These are phyloP conservation scores for Andricus quercusramuli DNA, from an alignment of 2,888 invertebrate species.

Conservation along the genomic window DNA sequence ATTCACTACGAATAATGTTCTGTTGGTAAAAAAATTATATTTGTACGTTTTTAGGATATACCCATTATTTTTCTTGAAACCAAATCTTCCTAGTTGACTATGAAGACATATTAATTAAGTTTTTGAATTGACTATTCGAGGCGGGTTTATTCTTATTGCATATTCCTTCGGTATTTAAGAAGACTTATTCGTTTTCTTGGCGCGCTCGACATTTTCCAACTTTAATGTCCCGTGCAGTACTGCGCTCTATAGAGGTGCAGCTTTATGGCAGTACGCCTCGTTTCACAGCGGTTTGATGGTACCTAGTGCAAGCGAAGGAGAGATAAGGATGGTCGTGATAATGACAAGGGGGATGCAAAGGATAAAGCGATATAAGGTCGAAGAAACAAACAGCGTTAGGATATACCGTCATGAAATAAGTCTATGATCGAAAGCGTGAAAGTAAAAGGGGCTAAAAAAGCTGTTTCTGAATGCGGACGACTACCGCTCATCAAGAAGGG, in stretches of 20 bases:
- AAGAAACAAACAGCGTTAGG: background rate
- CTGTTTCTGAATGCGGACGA: no score
- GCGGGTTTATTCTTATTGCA: background rate
- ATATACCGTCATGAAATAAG: background rate
- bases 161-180: background rate
- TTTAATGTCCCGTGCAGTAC: background rate
- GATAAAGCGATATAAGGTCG: background rate
- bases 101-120: background rate
- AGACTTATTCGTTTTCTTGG: background rate
- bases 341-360: conserved; percentile 39
- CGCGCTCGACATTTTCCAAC: background rate
- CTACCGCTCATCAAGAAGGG: background rate
- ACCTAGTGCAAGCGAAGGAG: conserved; percentile 55
- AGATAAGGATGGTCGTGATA: conserved; percentile 50
- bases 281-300: conserved; percentile 58
- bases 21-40: no score
- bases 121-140: background rate
- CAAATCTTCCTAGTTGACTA: background rate
- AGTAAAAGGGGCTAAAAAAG: background rate
- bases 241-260: conserved; percentile 10
- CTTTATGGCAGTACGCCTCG: conserved; percentile 54
- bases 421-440: background rate
- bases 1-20: background rate
- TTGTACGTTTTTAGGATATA: background rate
- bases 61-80: background rate